Percentiles rank a stretch among this genome's conserved stretches.
Evolutionary conservation across 1,140 invertebrate species (phyloP).

Genomic region (Wasmannia auropunctata): DNA sequence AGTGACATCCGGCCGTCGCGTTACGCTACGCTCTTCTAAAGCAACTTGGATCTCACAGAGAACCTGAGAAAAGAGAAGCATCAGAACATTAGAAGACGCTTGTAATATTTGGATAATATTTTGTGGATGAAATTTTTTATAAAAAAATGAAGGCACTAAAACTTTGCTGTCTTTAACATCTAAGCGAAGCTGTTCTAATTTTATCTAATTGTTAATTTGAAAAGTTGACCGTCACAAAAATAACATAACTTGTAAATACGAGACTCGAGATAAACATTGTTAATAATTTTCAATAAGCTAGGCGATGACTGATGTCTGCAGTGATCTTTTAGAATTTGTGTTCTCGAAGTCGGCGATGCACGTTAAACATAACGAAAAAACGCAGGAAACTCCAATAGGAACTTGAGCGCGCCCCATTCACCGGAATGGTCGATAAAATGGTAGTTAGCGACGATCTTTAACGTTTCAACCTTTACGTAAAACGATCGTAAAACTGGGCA

Average conservation of each 20-base stretch:
- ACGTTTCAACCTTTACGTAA: conserved; percentile 62
- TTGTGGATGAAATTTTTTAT: neutral
- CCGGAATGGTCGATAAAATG: conserved; percentile 75
- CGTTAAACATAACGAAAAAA: conserved; percentile 22
- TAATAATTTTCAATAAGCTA: neutral
- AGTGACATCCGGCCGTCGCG: conserved; percentile 83
- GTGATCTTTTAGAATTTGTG: neutral
- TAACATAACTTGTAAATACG: neutral
- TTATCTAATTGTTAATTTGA: neutral
- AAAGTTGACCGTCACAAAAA: neutral
- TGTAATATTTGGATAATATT: neutral
- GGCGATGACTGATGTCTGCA: neutral
- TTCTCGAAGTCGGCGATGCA: neutral
- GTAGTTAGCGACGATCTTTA: conserved; percentile 62
- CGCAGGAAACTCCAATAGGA: conserved; percentile 30
- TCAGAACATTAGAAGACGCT: neutral
- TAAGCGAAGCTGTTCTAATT: neutral
- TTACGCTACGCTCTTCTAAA: conserved; percentile 86
- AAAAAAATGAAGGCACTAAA: neutral
- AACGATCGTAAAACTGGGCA: conserved; percentile 78
- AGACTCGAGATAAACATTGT: neutral
- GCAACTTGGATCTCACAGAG: conserved; percentile 87
- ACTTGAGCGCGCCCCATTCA: conserved; percentile 15
- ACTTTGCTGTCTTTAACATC: neutral
- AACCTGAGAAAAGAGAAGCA: conserved; percentile 79